Percentiles rank a stretch among this genome's conserved stretches.
Conservation (phyloP, 2,113 vertebrate genomes). For the Scomber colias region DNA sequence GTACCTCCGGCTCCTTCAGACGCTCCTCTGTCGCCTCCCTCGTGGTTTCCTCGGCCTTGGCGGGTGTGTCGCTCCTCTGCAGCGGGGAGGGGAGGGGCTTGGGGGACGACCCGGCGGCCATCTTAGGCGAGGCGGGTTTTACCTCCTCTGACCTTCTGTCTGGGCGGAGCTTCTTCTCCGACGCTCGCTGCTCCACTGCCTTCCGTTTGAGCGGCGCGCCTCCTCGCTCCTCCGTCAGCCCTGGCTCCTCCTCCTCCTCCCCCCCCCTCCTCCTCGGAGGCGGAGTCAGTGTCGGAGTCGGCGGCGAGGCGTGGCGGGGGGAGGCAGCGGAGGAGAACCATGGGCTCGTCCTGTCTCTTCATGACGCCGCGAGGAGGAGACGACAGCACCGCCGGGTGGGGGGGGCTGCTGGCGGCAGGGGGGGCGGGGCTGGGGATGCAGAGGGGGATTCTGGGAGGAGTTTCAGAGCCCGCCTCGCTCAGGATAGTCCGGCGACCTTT, state of each 20-base stretch:
- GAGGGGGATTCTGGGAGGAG: constrained; percentile 71
- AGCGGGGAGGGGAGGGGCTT: constrained; percentile 23
- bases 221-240: constrained; percentile 76
- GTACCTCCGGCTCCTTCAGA: constrained; percentile 76
- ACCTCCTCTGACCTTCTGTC: constrained; percentile 87
- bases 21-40: constrained; percentile 22
- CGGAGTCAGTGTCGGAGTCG: constrained; percentile 87
- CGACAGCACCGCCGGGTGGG: constrained; percentile 27
- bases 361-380: constrained; percentile 60
- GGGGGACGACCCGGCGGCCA: constrained; percentile 46
- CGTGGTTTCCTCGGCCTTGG: constrained; percentile 21
- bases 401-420: constrained; percentile 61
- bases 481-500: constrained; percentile 88
- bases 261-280: constrained; percentile 86
- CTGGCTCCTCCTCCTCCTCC: constrained; percentile 82
- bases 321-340: constrained; percentile 77
- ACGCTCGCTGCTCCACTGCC: constrained; percentile 84
- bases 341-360: constrained; percentile 78
- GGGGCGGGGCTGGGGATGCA: constrained; percentile 63
- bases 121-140: constrained; percentile 70
- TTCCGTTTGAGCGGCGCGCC: constrained; percentile 86
- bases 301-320: constrained; percentile 62
- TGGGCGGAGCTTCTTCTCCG: constrained; percentile 89
- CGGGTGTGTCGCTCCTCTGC: constrained; percentile 45
- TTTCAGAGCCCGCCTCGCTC: constrained; percentile 86